Evolutionary conservation across 2,113 vertebrate species (phyloP).

Genomic region (Ondatra zibethicus): DNA sequence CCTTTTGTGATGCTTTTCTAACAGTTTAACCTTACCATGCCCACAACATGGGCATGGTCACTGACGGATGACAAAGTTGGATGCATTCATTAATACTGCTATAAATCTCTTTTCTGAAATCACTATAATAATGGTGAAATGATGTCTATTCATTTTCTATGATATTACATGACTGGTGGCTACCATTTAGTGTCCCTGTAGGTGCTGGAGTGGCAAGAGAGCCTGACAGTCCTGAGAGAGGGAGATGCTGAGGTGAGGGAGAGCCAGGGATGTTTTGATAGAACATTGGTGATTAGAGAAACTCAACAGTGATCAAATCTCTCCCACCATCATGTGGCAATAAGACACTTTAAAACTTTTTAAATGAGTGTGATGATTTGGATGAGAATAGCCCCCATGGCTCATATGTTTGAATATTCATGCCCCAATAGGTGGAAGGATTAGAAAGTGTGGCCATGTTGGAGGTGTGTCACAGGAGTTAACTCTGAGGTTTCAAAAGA

Average conservation of each 20-base stretch:
- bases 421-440: too few relatives aligned
- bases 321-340: not conserved
- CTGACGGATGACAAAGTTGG: constrained; percentile 81
- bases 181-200: constrained; percentile 71
- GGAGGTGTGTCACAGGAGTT: not conserved
- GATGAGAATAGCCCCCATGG: not conserved
- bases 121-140: constrained; percentile 79
- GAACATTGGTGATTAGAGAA: not conserved
- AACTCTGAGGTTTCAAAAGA: not conserved
- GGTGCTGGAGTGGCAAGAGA: constrained; percentile 33
- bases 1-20: constrained; percentile 71
- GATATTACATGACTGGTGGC: constrained; percentile 78
- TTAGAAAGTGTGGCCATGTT: not conserved
- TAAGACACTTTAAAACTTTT: not conserved
- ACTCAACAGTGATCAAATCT: not conserved
- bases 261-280: not conserved
- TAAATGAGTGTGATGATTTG: not conserved
- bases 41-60: constrained; percentile 65
- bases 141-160: constrained; percentile 83
- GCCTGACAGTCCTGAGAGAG: not conserved
- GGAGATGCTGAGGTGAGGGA: not conserved
- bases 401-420: not conserved
- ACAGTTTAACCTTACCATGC: constrained; percentile 67
- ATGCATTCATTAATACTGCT: constrained; percentile 82
- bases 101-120: constrained; percentile 84